A percentile compares a stretch with the other conserved stretches of the same genome.
Conservation (phyloP, 2,113 vertebrate genomes). For the Capricornis sumatraensis region DNA sequence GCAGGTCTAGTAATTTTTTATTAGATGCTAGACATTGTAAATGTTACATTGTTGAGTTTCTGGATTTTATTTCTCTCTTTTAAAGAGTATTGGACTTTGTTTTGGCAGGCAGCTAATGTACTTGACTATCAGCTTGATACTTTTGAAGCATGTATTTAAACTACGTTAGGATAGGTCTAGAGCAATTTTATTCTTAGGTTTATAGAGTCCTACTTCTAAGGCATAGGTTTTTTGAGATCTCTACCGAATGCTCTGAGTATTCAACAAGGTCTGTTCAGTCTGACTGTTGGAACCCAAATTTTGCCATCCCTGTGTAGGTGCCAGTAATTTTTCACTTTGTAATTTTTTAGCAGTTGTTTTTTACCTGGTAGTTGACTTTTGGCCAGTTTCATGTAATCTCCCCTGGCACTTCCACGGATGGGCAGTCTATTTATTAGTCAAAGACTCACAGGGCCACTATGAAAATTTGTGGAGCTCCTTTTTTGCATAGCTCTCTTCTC, state of each 20-base stretch:
- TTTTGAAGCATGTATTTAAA: not conserved
- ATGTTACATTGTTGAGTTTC: not conserved
- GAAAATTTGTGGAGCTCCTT: not conserved
- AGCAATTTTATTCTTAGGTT: not conserved
- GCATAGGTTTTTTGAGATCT: not conserved
- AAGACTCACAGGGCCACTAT: not conserved
- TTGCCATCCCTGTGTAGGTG: not conserved
- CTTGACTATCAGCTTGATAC: not conserved
- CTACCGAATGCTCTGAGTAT: not conserved
- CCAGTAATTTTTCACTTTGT: not conserved
- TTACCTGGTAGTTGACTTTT: not conserved
- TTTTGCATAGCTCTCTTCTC: not conserved
- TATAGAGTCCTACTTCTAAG: not conserved
- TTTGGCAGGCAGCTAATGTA: not conserved
- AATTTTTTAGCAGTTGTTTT: not conserved
- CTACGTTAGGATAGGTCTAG: not conserved
- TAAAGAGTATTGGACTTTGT: not conserved
- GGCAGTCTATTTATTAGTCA: not conserved
- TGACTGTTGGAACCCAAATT: not conserved
- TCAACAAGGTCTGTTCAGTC: not conserved
- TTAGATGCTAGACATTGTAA: not conserved
- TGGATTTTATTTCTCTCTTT: not conserved
- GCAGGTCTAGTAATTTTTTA: not conserved
- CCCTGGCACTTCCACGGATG: not conserved
- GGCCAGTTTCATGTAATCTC: not conserved